Percentiles rank a stretch among this genome's conserved stretches.
phyloP scores from a whole-genome alignment of 2,888 invertebrate species.

The Anorthoa munda region DNA sequence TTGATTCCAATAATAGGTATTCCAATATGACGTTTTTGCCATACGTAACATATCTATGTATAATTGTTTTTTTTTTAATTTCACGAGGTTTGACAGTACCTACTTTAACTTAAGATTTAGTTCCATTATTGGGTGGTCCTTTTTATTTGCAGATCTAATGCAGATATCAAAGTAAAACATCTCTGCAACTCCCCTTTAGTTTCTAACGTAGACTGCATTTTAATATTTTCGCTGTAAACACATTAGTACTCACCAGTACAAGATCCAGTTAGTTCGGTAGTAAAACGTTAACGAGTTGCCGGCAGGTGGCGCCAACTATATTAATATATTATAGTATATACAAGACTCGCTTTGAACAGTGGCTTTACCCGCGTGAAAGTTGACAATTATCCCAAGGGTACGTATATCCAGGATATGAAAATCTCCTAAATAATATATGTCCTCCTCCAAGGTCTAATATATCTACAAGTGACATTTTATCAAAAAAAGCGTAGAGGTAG shows the following conservation, averaged over 20 bases:
- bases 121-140: no score
- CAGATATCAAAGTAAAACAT: not conserved
- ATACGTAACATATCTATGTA: no score
- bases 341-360: conserved; percentile 22
- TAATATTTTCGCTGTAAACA: conserved; percentile 10
- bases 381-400: not conserved
- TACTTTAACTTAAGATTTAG: no score
- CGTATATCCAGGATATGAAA: not conserved
- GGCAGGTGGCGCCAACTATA: conserved; percentile 76
- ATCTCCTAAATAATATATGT: no score
- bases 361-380: not conserved
- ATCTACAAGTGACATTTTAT: no score
- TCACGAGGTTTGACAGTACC: no score
- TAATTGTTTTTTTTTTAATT: no score
- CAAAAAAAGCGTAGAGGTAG: no score
- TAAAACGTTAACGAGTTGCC: conserved; percentile 73
- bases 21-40: no score
- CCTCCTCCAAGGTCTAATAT: no score
- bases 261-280: conserved; percentile 70
- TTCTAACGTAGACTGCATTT: not conserved
- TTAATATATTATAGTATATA: conserved; percentile 55
- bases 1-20: no score
- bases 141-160: no score
- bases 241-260: conserved; percentile 55
- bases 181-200: not conserved